Conservation (phyloP, 2,888 invertebrate genomes). For the Bellardia bayeri region DNA sequence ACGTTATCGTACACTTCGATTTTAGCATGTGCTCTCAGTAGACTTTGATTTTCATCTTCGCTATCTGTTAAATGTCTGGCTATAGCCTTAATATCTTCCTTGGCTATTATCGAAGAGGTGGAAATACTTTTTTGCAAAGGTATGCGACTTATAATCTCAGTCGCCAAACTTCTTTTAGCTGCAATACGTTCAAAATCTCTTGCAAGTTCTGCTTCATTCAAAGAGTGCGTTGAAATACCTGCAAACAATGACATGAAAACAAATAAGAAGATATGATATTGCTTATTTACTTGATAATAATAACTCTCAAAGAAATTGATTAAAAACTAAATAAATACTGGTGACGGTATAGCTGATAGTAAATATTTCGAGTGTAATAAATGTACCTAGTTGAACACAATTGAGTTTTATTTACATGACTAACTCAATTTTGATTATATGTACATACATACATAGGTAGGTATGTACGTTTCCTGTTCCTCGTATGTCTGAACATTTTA, state of each 20-base stretch:
- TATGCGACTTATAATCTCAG: conserved; percentile 86
- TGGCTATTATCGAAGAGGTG: conserved; percentile 93
- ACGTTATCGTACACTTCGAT: conserved; percentile 87
- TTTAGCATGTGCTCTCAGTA: conserved; percentile 84
- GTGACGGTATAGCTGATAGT: background rate
- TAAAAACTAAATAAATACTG: background rate
- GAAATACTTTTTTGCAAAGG: conserved; percentile 95
- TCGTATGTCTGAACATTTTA: background rate
- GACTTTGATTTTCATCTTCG: conserved; percentile 84
- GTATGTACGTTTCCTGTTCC: too few relatives aligned
- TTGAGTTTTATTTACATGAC: background rate
- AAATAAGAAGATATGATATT: conserved; percentile 23
- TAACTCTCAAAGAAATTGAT: conserved; percentile 3
- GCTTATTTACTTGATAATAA: background rate
- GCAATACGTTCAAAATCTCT: conserved; percentile 84
- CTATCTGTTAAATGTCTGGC: conserved; percentile 84
- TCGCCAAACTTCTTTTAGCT: conserved; percentile 85
- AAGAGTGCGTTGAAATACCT: conserved; percentile 89
- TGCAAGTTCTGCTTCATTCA: conserved; percentile 94
- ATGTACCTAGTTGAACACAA: background rate
- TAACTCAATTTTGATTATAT: background rate
- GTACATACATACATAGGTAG: too few relatives aligned
- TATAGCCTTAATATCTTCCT: conserved; percentile 84
- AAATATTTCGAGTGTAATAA: background rate
- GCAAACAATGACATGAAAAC: conserved; percentile 44